phyloP scores from a whole-genome alignment of 2,888 invertebrate genomes.

The Ophioninae sp. region DNA sequence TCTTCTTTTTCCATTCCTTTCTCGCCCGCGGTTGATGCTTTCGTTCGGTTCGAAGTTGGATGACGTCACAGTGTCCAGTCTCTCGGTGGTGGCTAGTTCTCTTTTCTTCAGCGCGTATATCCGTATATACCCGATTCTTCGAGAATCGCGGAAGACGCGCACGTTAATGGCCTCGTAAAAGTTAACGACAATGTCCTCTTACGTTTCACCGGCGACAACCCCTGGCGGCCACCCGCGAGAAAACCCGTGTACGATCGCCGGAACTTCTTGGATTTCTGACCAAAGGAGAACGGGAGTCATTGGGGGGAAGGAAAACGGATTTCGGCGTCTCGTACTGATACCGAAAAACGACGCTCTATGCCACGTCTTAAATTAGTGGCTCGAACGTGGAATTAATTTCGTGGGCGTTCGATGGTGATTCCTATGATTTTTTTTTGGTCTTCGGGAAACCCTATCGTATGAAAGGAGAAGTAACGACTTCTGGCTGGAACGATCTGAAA shows the following conservation, averaged over 20 bases:
- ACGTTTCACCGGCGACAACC: conserved; percentile 74
- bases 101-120: conserved; percentile 1
- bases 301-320: conserved; percentile 35
- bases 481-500: conserved; percentile 34
- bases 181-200: conserved; percentile 80
- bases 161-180: conserved; percentile 81
- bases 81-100: conserved; percentile 45
- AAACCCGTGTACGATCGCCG: conserved; percentile 46
- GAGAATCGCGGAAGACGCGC: conserved; percentile 77
- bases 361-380: conserved; percentile 77
- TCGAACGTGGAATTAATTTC: conserved; percentile 78
- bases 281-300: conserved; percentile 3
- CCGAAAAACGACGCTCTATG: conserved; percentile 48
- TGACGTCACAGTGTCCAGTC: conserved; percentile 79
- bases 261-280: conserved; percentile 29
- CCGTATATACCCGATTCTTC: conserved; percentile 51
- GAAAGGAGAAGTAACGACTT: background rate
- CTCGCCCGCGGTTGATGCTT: conserved; percentile 45
- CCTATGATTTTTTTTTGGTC: conserved; percentile 63
- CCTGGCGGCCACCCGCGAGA: conserved; percentile 60
- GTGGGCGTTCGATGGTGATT: conserved; percentile 64
- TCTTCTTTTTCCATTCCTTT: conserved; percentile 49
- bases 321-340: conserved; percentile 34
- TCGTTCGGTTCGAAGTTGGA: conserved; percentile 28
- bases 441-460: conserved; percentile 24